Evolutionary conservation across 2,113 vertebrate species (phyloP), one percentile per base, ranked within the genome.

Genomic region (Eublepharis macularius): DNA sequence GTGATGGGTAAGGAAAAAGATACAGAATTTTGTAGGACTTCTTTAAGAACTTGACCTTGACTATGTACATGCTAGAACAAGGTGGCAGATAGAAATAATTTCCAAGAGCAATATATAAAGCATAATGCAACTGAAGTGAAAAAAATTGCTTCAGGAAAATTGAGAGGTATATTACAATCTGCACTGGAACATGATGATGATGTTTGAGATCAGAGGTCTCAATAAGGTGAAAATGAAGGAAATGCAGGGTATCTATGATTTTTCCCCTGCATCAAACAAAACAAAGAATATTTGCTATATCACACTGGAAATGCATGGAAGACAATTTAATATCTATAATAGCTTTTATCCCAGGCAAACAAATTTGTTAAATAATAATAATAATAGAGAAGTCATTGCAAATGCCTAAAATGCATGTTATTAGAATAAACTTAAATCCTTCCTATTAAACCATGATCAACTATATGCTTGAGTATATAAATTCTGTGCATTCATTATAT

Each of bases 231-330:
- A 70, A 80, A 80, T 80, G 76, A 83, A 80, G 83, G 83, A 84
- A 81, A 74, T 43, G 81, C 82, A 60, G 26, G 21, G 66, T 70
- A 82, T 73, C 54, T 24, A 43, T 39, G 51, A 13, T 39, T 54
- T 43, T 45, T 21, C 21, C 29, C 21, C 24, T 29, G 13, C 49
- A 60, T n/a, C 54, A 32, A 45, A 54, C 14, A 57, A 26, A 88
- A 57, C 49, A 90, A 68, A 32, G 36, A 87, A 87, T 92, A 87
- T 12, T 72, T 79, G 85, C 47, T 54, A n/a, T 36, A n/a, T 76
- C 34, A 17, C 85, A n/a, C 6, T 80, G 76, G 14, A 32, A n/a
- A 92, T 88, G 14, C 84, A 0, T 68, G 54, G 70, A 81, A 90
- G 29, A 68, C 76, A 75, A 54, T 80, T 75, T 21, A 85, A 81